Evolutionary conservation across 2,113 vertebrate genomes (phyloP).

Genomic region (Cyprichromis sp.): DNA sequence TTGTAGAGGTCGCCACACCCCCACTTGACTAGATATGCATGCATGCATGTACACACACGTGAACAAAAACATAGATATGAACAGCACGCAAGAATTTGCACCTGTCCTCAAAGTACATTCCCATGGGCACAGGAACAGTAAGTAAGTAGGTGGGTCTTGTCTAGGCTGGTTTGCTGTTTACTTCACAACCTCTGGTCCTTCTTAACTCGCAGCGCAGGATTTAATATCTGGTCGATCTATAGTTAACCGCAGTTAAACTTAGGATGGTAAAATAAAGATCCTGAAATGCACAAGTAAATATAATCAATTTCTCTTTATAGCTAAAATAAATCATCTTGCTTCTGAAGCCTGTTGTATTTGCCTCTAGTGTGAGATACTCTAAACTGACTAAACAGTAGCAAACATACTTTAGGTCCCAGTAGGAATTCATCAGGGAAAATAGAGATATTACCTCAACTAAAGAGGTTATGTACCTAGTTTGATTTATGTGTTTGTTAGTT

Average conservation of each 20-base stretch:
- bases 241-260: neutral
- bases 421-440: fast-evolving
- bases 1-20: conserved; percentile 30
- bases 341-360: neutral
- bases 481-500: neutral
- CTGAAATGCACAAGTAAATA: neutral
- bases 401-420: neutral
- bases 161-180: neutral
- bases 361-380: neutral
- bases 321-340: neutral
- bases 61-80: neutral
- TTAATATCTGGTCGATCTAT: neutral
- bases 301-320: neutral
- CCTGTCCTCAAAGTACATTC: neutral
- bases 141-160: neutral
- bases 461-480: neutral
- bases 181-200: neutral
- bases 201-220: neutral
- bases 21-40: neutral
- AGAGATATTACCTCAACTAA: neutral
- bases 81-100: neutral
- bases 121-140: neutral
- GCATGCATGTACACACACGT: neutral
- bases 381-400: neutral
- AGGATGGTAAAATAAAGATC: fast-evolving